Evolutionary conservation across 2,113 vertebrate genomes (phyloP), one percentile per base, ranked within the genome.

Genomic region (Bagarius yarrelli): DNA sequence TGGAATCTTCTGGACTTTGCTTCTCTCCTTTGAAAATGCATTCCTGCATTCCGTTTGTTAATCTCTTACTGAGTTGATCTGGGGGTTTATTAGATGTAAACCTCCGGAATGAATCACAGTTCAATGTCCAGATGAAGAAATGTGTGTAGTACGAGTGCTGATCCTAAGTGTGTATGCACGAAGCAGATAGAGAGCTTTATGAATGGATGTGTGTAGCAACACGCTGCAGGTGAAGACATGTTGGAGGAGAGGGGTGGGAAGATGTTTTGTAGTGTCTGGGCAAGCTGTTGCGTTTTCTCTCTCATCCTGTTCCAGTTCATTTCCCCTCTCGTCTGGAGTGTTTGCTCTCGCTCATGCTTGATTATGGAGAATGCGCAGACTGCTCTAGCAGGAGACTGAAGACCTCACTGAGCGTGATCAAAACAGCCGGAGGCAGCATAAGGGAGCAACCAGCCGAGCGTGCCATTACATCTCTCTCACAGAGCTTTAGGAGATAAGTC

Each of bases 161-260:
- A 50, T 25, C 36, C 40, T 50, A 27, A 36, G 56, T 36, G 19
- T n/a, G n/a, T 67, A 36, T 76, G 53, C 40, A 36, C 18, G 32
- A n/a, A 76, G 56, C 30, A 81, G 63, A 84, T 61, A 61, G 53
- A 50, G 76, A 79, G 70, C 84, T 86, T 89, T 89, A 85, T 90
- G 86, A 91, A 91, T 78, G 83, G 67, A 67, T 64, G 63, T 25
- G 60, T 60, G 32, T 25, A 34, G 72, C 77, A 84, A n/a, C 80
- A 83, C 88, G 78, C 73, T 74, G 83, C 83, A 91, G 87, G 91
- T 89, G 86, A 76, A 76, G 80, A 88, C 91, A 87, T 52, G 89
- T 85, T 70, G 79, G 77, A 0, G 11, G 36, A 57, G 40, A n/a
- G 44, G 52, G 36, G 25, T 56, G 52, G 32, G 52, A 47, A 72